Conservation (phyloP, 2,888 invertebrate species). For the Coelopa pilipes region DNA sequence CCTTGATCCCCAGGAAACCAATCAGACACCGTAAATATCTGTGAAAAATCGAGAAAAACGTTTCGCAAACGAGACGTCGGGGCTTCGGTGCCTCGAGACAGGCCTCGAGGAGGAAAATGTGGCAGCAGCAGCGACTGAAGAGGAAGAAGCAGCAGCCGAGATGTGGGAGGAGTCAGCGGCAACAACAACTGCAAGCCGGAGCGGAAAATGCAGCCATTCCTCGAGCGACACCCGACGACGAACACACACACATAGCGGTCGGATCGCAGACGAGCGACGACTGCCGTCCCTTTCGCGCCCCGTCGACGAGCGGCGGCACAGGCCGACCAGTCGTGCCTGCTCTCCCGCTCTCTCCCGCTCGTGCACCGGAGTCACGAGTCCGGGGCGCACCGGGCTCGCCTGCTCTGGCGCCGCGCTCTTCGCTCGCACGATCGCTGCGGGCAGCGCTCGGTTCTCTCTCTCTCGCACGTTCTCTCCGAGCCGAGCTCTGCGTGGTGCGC, state of each 20-base stretch:
- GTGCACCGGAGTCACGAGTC: no score
- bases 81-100: neutral
- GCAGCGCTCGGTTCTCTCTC: constrained; percentile 27
- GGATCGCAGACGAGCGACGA: neutral
- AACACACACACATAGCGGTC: neutral
- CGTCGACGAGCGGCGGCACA: neutral
- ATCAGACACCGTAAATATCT: constrained; percentile 45
- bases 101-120: no score
- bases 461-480: constrained; percentile 11
- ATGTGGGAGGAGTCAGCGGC: constrained; percentile 4
- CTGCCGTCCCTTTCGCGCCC: neutral
- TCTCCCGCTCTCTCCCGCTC: neutral
- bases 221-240: constrained; percentile 39
- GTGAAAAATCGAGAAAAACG: constrained; percentile 48
- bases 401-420: constrained; percentile 43
- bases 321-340: neutral
- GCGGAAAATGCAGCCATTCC: neutral
- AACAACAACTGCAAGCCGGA: no score
- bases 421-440: constrained; percentile 35
- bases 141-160: constrained; percentile 56
- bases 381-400: no score
- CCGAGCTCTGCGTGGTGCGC: neutral
- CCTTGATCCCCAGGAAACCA: constrained; percentile 43
- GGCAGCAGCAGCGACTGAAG: constrained; percentile 4
- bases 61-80: constrained; percentile 44